phyloP scores from a whole-genome alignment of 1,140 invertebrate species.

The Drosophila pseudoananassae region DNA sequence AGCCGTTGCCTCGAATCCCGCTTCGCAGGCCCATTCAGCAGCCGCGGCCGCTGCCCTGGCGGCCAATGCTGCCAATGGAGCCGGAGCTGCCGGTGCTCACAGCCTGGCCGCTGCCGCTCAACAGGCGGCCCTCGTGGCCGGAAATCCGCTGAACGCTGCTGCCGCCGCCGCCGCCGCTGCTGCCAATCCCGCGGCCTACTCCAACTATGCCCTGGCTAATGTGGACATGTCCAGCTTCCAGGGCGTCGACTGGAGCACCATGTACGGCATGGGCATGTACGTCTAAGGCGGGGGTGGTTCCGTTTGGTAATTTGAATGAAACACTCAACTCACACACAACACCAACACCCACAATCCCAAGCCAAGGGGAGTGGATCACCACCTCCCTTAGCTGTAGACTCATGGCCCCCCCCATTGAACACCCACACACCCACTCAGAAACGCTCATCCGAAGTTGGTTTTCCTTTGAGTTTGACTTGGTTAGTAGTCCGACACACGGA shows the following conservation, averaged over 20 bases:
- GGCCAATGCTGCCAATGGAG: constrained; percentile 85
- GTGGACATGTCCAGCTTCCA: constrained; percentile 96
- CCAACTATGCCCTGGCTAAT: constrained; percentile 93
- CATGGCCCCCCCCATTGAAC: constrained; percentile 18
- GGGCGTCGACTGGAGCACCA: constrained; percentile 94
- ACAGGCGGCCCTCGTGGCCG: constrained; percentile 83
- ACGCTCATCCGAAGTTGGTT: constrained; percentile 53
- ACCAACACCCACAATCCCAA: constrained; percentile 9
- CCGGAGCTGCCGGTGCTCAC: constrained; percentile 77
- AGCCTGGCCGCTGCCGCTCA: constrained; percentile 83
- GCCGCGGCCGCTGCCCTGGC: constrained; percentile 84
- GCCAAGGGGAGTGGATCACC: neutral
- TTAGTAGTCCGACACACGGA: constrained; percentile 50
- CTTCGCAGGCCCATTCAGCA: constrained; percentile 74
- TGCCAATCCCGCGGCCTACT: constrained; percentile 88
- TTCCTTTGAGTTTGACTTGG: constrained; percentile 57
- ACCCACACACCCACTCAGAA: constrained; percentile 32
- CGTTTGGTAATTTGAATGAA: constrained; percentile 57
- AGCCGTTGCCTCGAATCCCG: constrained; percentile 82
- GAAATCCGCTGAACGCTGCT: constrained; percentile 83
- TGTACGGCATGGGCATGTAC: constrained; percentile 96
- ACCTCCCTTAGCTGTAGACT: constrained; percentile 9
- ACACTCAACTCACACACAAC: constrained; percentile 41
- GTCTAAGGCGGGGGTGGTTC: constrained; percentile 86
- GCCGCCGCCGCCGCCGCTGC: constrained; percentile 84